phyloP scores from a whole-genome alignment of 2,797 vertebrate genomes.

The Sphenodon punctatus region DNA sequence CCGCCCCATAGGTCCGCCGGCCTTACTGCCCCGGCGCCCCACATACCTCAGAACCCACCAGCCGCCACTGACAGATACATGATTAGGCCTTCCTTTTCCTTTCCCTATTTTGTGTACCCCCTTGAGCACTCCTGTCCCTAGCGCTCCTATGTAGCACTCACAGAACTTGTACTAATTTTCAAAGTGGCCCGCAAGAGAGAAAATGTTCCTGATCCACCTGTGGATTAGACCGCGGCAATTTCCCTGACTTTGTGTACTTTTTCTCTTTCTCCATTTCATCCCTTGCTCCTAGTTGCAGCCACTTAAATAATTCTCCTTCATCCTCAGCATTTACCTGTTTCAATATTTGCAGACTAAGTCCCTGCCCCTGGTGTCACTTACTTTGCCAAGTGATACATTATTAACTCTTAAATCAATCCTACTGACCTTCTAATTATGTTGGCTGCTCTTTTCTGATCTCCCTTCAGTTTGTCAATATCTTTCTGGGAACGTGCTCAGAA shows the following conservation, averaged over 20 bases:
- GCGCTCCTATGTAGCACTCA: too few relatives aligned
- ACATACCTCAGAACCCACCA: too few relatives aligned
- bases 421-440: conserved; percentile 20
- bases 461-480: conserved; percentile 18
- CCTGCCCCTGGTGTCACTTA: not conserved
- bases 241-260: not conserved
- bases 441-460: conserved; percentile 7
- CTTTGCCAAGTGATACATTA: conserved; percentile 15
- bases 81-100: too few relatives aligned
- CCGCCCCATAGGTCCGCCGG: too few relatives aligned
- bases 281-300: not conserved
- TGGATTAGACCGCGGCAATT: not conserved
- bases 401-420: conserved; percentile 33
- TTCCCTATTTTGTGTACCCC: too few relatives aligned
- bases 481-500: not conserved
- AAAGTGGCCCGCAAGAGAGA: too few relatives aligned
- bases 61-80: too few relatives aligned
- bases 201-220: too few relatives aligned
- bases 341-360: conserved; percentile 13
- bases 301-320: conserved; percentile 28
- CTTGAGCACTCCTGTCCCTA: too few relatives aligned
- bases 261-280: conserved; percentile 4
- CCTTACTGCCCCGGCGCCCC: too few relatives aligned
- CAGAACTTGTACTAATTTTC: too few relatives aligned
- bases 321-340: conserved; percentile 13